These are phyloP conservation scores for Apantesis nais DNA, from an alignment of 2,888 invertebrate species.

Conservation along the genomic window DNA sequence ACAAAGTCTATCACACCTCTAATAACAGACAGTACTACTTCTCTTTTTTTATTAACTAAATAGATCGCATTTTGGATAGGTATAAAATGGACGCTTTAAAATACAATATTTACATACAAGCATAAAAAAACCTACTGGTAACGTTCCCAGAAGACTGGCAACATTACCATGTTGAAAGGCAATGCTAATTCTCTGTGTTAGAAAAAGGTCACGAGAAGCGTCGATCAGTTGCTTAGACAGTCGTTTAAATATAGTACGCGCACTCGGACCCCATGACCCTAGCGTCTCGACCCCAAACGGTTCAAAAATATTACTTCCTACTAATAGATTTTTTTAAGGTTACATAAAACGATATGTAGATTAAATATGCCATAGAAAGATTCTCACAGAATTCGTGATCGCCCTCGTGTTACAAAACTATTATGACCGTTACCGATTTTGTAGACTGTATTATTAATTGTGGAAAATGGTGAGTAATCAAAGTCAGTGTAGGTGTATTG, in stretches of 20 bases:
- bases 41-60: neutral
- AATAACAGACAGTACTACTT: neutral
- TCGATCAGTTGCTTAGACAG: no score
- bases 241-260: no score
- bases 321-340: neutral
- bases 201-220: no score
- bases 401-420: neutral
- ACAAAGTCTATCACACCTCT: neutral
- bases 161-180: no score
- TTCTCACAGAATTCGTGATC: neutral
- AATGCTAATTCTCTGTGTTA: no score
- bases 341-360: neutral
- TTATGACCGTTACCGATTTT: neutral
- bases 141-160: no score
- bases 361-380: neutral
- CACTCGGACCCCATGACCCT: no score
- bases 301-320: no score
- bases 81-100: neutral
- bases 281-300: no score
- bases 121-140: no score
- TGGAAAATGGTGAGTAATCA: neutral
- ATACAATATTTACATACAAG: no score
- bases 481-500: neutral
- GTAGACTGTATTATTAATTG: neutral
- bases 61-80: neutral